Evolutionary conservation across 37 sponge, comb jelly and placozoan genomes (phyloP), one percentile per base, ranked within the genome.

Genomic region (Agelas oroides): DNA sequence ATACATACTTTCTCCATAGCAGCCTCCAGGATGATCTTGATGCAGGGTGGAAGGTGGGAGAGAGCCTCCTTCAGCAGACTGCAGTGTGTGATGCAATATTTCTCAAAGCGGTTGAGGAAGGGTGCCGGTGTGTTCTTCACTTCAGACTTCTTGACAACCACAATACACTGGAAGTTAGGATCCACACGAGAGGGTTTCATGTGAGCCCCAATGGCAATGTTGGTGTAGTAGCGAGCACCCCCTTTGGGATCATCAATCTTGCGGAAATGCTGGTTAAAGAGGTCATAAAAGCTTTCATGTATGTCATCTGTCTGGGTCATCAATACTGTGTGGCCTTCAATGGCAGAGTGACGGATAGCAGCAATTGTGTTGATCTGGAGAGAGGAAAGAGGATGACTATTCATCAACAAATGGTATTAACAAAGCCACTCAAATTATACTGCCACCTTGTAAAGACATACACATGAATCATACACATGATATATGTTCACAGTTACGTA

Each of bases 211-310:
- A 92, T 95, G 52, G 93, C 96, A 75, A 95, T 92, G 67, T 92
- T 95, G 31, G 96, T 86, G 86, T 88, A 95, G 60, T 83, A 90
- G 5, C 90, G 76, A 39, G 91, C 73, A 35, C 88, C 86, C 19
- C 78, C 53, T 17, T 88, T 62, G 25, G 86, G 78, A 28, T 90
- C 91, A 77, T 86, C 92, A 14, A 87, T 91, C 14, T 90, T 53
- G n/a, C 87, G 80, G 71, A 95, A 95, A 23, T 82, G 71, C 76
- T 92, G 95, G 41, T 95, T 95, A 78, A 95, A 91, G 34, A 95
- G 84, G 53, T 95, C 95, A 63, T 95, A 95, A 41, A 95, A 92
- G 80, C 96, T 95, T 78, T 92, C 96, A 59, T 92, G 90, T 20
- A 95, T 92, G 68, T 90, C 93, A 63, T 92, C 93, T 0, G 96